phyloP scores from a whole-genome alignment of 1,140 invertebrate species.

The Zaprionus lachaisei region DNA sequence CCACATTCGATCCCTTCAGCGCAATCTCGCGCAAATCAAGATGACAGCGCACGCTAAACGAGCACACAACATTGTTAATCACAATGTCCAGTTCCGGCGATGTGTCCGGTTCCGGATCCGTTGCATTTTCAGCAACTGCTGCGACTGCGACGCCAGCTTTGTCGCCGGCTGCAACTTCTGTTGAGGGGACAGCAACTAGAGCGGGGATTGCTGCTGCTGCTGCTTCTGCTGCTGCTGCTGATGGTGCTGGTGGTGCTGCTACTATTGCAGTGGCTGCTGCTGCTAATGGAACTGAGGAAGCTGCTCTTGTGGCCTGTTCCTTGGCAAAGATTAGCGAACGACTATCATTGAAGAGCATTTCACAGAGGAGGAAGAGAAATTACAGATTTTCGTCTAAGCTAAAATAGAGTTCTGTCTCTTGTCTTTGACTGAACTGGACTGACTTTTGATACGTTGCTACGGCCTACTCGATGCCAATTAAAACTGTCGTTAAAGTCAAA shows the following conservation, averaged over 20 bases:
- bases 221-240: not conserved
- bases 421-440: not conserved
- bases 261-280: not conserved
- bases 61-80: constrained; percentile 99
- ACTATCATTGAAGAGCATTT: constrained; percentile 1
- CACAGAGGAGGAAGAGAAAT: not conserved
- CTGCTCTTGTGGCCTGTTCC: not conserved
- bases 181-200: not conserved
- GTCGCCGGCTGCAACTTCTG: not conserved
- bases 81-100: constrained; percentile 95
- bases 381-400: not conserved
- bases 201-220: not conserved
- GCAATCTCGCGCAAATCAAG: constrained; percentile 98
- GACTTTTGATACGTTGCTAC: not conserved
- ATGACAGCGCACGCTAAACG: constrained; percentile 98
- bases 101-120: constrained; percentile 27
- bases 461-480: not conserved
- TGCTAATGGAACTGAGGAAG: not conserved
- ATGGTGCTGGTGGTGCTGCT: not conserved
- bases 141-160: not conserved
- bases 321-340: not conserved
- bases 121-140: not conserved
- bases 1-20: constrained; percentile 95
- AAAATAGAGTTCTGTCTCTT: not conserved
- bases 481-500: not conserved